Percentiles rank a stretch among this genome's conserved stretches.
Evolutionary conservation across 2,888 invertebrate genomes (phyloP).

Genomic region (Rhogogaster chlorosoma): DNA sequence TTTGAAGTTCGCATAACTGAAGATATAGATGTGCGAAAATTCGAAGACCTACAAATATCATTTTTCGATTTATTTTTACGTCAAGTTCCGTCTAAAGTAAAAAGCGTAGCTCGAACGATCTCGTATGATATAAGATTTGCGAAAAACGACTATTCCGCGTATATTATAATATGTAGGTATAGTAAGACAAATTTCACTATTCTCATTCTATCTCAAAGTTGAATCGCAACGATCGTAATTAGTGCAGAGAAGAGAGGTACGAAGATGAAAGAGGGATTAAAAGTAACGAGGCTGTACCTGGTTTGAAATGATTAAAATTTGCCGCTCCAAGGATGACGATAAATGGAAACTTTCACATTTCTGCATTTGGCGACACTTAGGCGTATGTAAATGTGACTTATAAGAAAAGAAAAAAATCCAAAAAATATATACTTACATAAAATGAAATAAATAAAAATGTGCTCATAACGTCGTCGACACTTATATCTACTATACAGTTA

Average conservation of each 20-base stretch:
- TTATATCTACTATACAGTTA: background rate
- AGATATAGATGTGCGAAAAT: background rate
- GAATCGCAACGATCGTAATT: background rate
- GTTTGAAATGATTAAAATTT: background rate
- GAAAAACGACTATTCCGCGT: background rate
- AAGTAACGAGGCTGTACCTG: background rate
- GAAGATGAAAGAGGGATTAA: background rate
- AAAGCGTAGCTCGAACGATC: background rate
- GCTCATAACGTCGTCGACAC: background rate
- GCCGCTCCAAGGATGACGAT: conserved; percentile 17
- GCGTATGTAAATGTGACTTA: conserved; percentile 32
- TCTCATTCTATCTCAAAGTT: background rate
- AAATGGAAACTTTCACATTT: conserved; percentile 33
- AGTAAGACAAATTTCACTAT: background rate
- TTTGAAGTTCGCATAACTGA: background rate
- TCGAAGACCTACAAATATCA: background rate
- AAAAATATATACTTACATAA: background rate
- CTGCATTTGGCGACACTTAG: conserved; percentile 35
- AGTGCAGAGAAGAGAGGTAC: background rate
- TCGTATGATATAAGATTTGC: background rate
- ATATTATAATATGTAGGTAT: no score
- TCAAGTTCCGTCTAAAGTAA: background rate
- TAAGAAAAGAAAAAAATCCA: background rate
- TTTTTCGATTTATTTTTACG: background rate
- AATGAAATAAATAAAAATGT: background rate